These are phyloP conservation scores for Hirudinaria manillensis DNA, from an alignment of 2,888 invertebrate genomes.

Conservation along the genomic window DNA sequence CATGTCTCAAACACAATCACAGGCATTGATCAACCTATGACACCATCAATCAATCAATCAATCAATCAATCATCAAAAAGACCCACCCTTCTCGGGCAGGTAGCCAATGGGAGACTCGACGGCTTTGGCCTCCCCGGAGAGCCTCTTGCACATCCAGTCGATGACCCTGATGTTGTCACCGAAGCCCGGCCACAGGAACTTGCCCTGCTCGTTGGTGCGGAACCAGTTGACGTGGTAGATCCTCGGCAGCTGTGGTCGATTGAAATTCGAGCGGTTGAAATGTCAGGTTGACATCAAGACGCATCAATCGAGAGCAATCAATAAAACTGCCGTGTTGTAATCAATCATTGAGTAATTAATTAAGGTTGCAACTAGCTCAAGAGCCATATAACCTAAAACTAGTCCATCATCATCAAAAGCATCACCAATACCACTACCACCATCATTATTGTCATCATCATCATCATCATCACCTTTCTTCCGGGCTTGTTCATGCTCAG, in stretches of 20 bases:
- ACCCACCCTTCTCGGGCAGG: slow-evolving; percentile 39
- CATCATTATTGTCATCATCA: neutral
- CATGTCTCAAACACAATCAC: neutral
- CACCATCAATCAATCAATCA: neutral
- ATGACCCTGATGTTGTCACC: slow-evolving; percentile 45
- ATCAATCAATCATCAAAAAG: neutral
- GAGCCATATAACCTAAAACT: too few relatives aligned
- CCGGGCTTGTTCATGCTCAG: slow-evolving; percentile 40
- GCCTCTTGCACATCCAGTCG: slow-evolving; percentile 43
- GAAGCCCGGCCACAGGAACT: slow-evolving; percentile 45
- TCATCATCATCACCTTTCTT: slow-evolving; percentile 30
- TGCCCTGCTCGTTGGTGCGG: slow-evolving; percentile 39
- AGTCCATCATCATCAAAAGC: neutral
- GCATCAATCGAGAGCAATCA: too few relatives aligned
- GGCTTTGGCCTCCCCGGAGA: slow-evolving; percentile 59
- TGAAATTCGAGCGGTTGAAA: too few relatives aligned
- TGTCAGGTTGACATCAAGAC: neutral
- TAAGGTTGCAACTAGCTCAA: too few relatives aligned
- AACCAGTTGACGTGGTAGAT: slow-evolving; percentile 47
- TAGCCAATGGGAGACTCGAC: slow-evolving; percentile 53
- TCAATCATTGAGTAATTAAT: too few relatives aligned
- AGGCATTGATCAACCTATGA: neutral
- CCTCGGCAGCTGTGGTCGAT: slow-evolving; percentile 40
- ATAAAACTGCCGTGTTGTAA: too few relatives aligned
- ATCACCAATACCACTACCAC: neutral